phyloP scores from a whole-genome alignment of 2,797 vertebrate species.

The Chloroceryle inda region DNA sequence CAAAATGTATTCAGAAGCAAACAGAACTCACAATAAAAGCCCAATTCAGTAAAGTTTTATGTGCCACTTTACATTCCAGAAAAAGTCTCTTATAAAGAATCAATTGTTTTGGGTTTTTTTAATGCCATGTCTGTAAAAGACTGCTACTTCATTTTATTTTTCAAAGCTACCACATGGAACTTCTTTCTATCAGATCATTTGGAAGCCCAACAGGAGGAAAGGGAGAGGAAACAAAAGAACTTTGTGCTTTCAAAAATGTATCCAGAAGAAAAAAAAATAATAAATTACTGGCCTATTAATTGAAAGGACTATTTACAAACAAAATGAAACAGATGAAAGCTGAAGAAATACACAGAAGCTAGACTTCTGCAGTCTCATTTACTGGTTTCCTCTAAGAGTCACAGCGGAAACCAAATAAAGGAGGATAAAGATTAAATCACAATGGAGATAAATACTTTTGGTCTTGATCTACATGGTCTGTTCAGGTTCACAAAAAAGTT shows the following conservation, averaged over 20 bases:
- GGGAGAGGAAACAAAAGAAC: not conserved
- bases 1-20: slow-evolving; percentile 41
- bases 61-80: slow-evolving; percentile 4
- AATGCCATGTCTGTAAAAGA: not conserved
- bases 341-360: not conserved
- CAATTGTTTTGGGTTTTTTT: not conserved
- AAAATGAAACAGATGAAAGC: not conserved
- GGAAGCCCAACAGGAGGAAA: not conserved
- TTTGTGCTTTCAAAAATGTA: not conserved
- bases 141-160: not conserved
- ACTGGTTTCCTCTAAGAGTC: not conserved
- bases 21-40: slow-evolving; percentile 46
- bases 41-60: slow-evolving; percentile 66
- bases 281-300: not conserved
- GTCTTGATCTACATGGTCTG: not conserved
- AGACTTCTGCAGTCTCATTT: not conserved
- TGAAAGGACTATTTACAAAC: not conserved
- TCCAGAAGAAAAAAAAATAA: slow-evolving; percentile 6
- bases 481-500: not conserved
- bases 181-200: not conserved
- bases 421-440: not conserved
- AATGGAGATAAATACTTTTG: not conserved
- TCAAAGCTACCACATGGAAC: not conserved
- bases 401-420: not conserved
- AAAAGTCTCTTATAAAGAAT: not conserved